Evolutionary conservation across 2,888 invertebrate species (phyloP).

Genomic region (Pseudoips prasinana): DNA sequence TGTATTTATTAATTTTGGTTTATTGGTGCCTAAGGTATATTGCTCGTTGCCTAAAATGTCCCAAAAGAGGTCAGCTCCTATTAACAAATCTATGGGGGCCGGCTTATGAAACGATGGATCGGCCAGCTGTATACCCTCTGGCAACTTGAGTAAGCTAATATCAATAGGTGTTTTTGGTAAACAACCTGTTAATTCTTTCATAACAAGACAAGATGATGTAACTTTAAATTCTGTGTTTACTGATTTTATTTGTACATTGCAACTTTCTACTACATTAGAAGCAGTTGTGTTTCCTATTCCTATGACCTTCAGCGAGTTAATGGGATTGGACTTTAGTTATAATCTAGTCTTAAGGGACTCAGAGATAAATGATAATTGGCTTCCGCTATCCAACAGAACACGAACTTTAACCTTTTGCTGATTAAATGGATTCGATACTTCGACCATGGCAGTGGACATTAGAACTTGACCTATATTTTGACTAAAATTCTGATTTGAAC

Average conservation of each 20-base stretch:
- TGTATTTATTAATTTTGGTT: conserved; percentile 19
- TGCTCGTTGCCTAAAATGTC: conserved; percentile 25
- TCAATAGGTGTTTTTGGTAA: conserved; percentile 1
- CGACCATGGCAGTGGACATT: conserved; percentile 3
- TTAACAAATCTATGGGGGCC: conserved; percentile 1
- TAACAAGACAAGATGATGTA: conserved; percentile 15
- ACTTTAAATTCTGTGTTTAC: conserved; percentile 9
- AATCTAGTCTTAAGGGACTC: conserved; percentile 4
- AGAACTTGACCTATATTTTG: not conserved
- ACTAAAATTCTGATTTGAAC: not conserved
- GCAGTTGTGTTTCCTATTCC: conserved; percentile 14
- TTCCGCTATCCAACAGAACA: conserved; percentile 1
- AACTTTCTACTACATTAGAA: conserved; percentile 7
- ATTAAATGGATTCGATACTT: not conserved
- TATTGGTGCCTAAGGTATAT: conserved; percentile 16
- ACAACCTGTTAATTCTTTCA: conserved; percentile 12
- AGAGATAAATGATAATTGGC: conserved; percentile 4
- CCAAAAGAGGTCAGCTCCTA: conserved; percentile 11
- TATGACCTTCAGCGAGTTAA: conserved; percentile 12
- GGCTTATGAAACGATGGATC: conserved; percentile 4
- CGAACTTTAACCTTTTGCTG: not conserved
- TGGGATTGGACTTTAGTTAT: conserved; percentile 1
- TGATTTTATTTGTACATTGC: conserved; percentile 9
- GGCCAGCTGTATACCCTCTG: not conserved
- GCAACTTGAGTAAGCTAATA: not conserved